Percentiles rank a stretch among this genome's conserved stretches.
Conservation (phyloP, 2,113 vertebrate species). For the Myrmophylax atrothorax region DNA sequence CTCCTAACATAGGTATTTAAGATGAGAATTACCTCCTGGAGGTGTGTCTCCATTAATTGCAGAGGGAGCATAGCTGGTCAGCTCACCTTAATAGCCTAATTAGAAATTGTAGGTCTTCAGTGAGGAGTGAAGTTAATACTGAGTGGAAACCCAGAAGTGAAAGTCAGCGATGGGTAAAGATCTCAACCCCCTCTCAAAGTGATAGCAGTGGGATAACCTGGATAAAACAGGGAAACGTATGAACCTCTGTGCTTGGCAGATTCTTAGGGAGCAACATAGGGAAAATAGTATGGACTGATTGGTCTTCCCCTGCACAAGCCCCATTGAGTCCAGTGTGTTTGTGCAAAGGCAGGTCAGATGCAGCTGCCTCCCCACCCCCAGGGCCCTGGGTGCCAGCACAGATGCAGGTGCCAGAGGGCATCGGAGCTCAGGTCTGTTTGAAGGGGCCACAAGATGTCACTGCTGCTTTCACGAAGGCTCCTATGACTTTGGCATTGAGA, state of each 20-base stretch:
- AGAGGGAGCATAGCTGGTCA: background rate
- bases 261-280: fast-evolving
- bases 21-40: background rate
- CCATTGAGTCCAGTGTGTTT: fast-evolving
- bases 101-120: background rate
- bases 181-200: background rate
- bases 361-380: background rate
- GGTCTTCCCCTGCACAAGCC: background rate
- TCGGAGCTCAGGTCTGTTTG: background rate
- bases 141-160: background rate
- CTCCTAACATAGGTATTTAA: background rate
- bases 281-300: fast-evolving
- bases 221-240: fast-evolving
- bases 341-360: background rate
- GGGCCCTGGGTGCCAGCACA: background rate
- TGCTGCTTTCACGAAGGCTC: background rate
- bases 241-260: background rate
- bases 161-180: fast-evolving
- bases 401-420: fast-evolving
- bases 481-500: fast-evolving
- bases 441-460: conserved; percentile 55
- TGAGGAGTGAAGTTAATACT: background rate
- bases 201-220: background rate
- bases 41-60: background rate
- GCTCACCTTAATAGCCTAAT: background rate